Evolutionary conservation across 2,888 invertebrate genomes (phyloP).

Genomic region (Chrysolina americana): DNA sequence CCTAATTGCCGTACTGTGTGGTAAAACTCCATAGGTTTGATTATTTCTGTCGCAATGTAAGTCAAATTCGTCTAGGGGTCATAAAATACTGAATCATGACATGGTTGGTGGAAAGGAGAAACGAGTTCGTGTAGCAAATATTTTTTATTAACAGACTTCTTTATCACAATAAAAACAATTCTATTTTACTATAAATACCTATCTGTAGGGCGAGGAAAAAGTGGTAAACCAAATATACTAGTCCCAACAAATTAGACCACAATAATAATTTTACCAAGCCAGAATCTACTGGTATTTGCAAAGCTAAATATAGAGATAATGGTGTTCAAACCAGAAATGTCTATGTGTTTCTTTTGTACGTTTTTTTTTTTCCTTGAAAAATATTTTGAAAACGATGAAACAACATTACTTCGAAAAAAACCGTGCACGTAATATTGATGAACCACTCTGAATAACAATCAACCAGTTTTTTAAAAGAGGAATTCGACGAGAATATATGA

Average conservation of each 20-base stretch:
- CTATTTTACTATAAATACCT: conserved; percentile 6
- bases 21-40: conserved; percentile 59
- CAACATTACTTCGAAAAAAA: too few species aligned
- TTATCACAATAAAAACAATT: conserved; percentile 24
- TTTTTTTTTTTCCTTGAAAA: too few species aligned
- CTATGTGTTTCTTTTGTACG: too few species aligned
- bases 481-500: too few species aligned
- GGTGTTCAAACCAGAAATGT: too few species aligned
- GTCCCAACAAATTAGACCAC: conserved; percentile 2
- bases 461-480: too few species aligned
- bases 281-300: too few species aligned
- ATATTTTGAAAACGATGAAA: too few species aligned
- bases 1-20: conserved; percentile 71
- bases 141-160: conserved; percentile 20
- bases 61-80: not conserved
- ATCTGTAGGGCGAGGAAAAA: not conserved
- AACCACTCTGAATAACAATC: too few species aligned
- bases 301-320: too few species aligned
- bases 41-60: not conserved
- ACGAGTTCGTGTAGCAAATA: not conserved
- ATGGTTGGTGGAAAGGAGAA: not conserved
- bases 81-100: not conserved
- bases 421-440: too few species aligned
- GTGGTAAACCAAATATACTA: not conserved
- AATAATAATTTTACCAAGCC: not conserved